Percentiles rank a stretch among this genome's conserved stretches.
Conservation (phyloP, 2,888 invertebrate species). For the Sphaerophoria taeniata region DNA sequence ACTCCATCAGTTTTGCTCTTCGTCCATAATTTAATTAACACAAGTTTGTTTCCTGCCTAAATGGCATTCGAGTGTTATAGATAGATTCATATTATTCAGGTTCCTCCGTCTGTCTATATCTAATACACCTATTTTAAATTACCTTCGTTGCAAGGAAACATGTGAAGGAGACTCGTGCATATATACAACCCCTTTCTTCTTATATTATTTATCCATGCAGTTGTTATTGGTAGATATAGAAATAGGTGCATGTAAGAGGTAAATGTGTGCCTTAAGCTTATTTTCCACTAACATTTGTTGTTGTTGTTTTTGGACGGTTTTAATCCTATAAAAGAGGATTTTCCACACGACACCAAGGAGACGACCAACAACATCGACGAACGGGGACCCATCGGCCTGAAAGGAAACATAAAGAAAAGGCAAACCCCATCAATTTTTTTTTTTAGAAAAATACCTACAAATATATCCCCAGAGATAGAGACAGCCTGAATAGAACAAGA, state of each 20-base stretch:
- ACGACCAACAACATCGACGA: constrained; percentile 11
- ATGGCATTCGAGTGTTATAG: background rate
- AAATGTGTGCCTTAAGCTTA: constrained; percentile 67
- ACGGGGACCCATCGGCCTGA: constrained; percentile 2
- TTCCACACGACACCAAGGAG: constrained; percentile 74
- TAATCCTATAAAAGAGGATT: constrained; percentile 75
- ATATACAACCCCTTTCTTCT: constrained; percentile 50
- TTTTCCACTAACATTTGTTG: constrained; percentile 50
- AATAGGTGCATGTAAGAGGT: constrained; percentile 6
- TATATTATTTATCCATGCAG: background rate
- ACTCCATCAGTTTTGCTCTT: constrained; percentile 35
- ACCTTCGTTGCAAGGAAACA: constrained; percentile 64
- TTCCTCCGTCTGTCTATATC: background rate
- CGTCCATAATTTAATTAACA: constrained; percentile 73
- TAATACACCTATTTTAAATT: constrained; percentile 9
- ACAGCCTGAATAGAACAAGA: constrained; percentile 21
- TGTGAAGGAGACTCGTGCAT: constrained; percentile 43
- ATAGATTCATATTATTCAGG: no score
- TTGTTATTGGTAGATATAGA: background rate
- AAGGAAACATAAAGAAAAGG: constrained; percentile 45
- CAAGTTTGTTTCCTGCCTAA: constrained; percentile 72
- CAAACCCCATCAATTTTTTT: constrained; percentile 42
- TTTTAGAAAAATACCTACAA: background rate
- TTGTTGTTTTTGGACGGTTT: constrained; percentile 48
- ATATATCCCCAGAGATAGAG: constrained; percentile 61